Base-by-base conservation (phyloP, 92 coral and sea anemone genomes). In the Epizoanthus scotinus region DNA sequence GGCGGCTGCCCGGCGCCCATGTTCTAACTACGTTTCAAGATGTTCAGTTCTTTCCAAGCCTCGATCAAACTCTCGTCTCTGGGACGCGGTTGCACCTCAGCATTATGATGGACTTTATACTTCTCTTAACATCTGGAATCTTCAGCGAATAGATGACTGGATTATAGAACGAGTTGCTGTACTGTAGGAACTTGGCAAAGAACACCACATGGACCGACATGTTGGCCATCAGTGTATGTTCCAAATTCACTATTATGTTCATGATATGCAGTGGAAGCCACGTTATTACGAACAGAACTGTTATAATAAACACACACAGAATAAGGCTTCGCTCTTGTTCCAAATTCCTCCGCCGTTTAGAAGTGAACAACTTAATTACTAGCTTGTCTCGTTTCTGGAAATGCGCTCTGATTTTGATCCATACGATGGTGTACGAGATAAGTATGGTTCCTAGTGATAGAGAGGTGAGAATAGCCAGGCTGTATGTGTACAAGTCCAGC, bases 21-120 rank as follows among this genome's bases (percentile, higher is more conserved):
- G n/a, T n/a, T n/a, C n/a, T n/a, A n/a, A n/a, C n/a, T n/a, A n/a
- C n/a, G n/a, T n/a, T n/a, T n/a, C n/a, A n/a, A n/a, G n/a, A n/a
- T n/a, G n/a, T n/a, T n/a, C n/a, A n/a, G n/a, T n/a, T n/a, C n/a
- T n/a, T n/a, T n/a, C n/a, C n/a, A n/a, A n/a, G n/a, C n/a, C n/a
- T n/a, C n/a, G n/a, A n/a, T 74, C 67, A 74, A 31, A 74, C 80
- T n/a, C 80, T 61, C 21, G 80, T 74, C 67, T 74, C 80, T 36
- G 67, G 80, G 22, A 74, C 24, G 67, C 80, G 67, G 80, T 58
- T 58, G 38, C 67, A 74, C 55, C 80, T 56, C 52, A 47, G 15
- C 52, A 8, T 47, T 21, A 74, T 19, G 8, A 74, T n/a, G 0
- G 54, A 8, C 31, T 74, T 74, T 34, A 74, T 56, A 36, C 80